Conservation (phyloP, 2,888 invertebrate species). For the Hypsopygia costalis region DNA sequence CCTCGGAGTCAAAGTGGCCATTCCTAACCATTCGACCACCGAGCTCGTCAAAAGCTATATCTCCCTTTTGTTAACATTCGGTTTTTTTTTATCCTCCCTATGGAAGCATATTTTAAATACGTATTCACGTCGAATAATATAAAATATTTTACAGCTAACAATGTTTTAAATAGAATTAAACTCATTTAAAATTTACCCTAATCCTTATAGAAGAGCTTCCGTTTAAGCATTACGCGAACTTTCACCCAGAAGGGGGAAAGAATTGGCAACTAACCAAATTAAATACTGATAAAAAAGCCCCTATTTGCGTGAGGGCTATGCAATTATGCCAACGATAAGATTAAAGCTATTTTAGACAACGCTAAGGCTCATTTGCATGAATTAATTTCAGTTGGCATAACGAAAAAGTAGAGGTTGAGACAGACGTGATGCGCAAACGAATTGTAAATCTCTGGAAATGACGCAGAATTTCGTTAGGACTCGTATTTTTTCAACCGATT, state of each 20-base stretch:
- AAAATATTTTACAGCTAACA: too few species aligned
- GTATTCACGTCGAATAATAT: too few species aligned
- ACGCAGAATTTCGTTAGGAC: conserved; percentile 4
- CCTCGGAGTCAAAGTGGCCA: too few species aligned
- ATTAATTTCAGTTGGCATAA: conserved; percentile 55
- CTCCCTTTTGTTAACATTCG: too few species aligned
- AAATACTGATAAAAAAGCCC: conserved; percentile 37
- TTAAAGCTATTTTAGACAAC: conserved; percentile 57
- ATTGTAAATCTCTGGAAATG: conserved; percentile 30
- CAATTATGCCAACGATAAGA: conserved; percentile 58
- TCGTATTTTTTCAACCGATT: not conserved
- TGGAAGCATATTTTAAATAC: too few species aligned
- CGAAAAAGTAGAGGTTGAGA: conserved; percentile 36
- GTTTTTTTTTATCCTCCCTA: too few species aligned
- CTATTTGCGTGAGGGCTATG: conserved; percentile 38
- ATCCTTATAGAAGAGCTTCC: too few species aligned
- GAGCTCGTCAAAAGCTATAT: too few species aligned
- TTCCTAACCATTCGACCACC: too few species aligned
- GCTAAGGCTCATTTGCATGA: conserved; percentile 54
- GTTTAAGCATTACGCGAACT: too few species aligned
- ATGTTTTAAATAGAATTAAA: too few species aligned
- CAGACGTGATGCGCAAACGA: conserved; percentile 48
- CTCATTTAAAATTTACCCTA: too few species aligned
- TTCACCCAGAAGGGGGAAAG: conserved; percentile 17
- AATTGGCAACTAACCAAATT: conserved; percentile 39